Evolutionary conservation across 2,888 invertebrate species (phyloP).

Genomic region (Leptura quadrifasciata): DNA sequence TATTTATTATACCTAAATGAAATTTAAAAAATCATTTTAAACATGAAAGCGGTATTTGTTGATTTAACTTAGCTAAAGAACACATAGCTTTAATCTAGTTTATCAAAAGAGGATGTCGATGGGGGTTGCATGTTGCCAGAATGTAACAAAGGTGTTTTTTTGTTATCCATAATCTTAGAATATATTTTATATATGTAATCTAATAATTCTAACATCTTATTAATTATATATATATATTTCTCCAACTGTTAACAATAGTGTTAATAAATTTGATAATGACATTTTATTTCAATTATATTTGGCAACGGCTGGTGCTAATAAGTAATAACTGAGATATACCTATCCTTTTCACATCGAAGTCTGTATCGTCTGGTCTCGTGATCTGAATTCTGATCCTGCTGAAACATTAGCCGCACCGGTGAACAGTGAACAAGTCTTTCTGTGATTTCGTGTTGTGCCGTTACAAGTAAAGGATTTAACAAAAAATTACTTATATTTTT

Average conservation of each 20-base stretch:
- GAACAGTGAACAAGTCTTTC: slow-evolving; percentile 43
- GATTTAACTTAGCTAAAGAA: not conserved
- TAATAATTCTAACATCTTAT: not conserved
- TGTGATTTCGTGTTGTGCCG: slow-evolving; percentile 44
- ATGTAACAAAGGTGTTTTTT: not conserved
- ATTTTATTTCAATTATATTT: not conserved
- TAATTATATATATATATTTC: not conserved
- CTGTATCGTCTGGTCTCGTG: not conserved
- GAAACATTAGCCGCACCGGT: slow-evolving; percentile 43
- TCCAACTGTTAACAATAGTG: not conserved
- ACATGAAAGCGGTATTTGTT: not conserved
- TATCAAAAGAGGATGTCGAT: not conserved
- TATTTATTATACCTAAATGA: not conserved
- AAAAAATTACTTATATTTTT: slow-evolving; percentile 22
- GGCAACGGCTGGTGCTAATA: not conserved
- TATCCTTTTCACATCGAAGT: slow-evolving; percentile 11
- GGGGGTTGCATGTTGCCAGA: not conserved
- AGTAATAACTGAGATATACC: slow-evolving; percentile 5
- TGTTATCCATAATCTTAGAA: not conserved
- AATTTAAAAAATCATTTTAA: not conserved
- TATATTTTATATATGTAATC: not conserved
- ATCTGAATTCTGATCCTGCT: slow-evolving; percentile 5
- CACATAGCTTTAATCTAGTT: not conserved
- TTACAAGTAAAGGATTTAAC: slow-evolving; percentile 17
- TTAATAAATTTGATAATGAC: not conserved